Evolutionary conservation across 2,797 vertebrate species (phyloP).

Genomic region (Scomberomorus guttatus): DNA sequence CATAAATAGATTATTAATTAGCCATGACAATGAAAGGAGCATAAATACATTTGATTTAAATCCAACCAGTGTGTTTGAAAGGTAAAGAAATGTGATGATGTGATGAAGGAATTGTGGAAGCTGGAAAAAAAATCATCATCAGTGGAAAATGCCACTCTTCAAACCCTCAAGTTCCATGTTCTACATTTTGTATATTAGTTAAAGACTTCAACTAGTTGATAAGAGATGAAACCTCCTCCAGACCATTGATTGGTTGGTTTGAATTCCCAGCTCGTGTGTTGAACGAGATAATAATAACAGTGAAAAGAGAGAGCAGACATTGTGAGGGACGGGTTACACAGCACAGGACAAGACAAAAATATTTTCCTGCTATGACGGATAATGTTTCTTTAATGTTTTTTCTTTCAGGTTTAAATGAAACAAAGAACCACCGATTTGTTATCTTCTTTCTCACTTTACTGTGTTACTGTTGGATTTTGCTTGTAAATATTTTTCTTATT

Average conservation of each 20-base stretch:
- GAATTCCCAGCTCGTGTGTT: not conserved
- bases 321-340: not conserved
- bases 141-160: too few species aligned
- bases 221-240: not conserved
- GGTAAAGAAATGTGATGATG: too few species aligned
- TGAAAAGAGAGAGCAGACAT: not conserved
- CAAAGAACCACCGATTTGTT: conserved; percentile 15
- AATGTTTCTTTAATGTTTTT: conserved; percentile 52
- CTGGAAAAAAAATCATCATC: too few species aligned
- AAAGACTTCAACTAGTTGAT: not conserved
- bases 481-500: conserved; percentile 39
- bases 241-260: conserved; percentile 12
- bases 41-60: too few species aligned
- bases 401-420: conserved; percentile 65
- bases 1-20: too few species aligned
- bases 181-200: too few species aligned
- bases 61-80: too few species aligned
- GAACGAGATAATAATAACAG: not conserved
- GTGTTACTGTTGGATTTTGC: conserved; percentile 41
- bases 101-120: too few species aligned
- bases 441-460: conserved; percentile 54
- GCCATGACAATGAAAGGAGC: too few species aligned
- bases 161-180: too few species aligned
- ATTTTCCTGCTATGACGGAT: not conserved
- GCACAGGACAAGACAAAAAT: not conserved